These are phyloP conservation scores for Palythoa caribaeorum DNA, from an alignment of 92 coral and sea anemone genomes.

Conservation along the genomic window DNA sequence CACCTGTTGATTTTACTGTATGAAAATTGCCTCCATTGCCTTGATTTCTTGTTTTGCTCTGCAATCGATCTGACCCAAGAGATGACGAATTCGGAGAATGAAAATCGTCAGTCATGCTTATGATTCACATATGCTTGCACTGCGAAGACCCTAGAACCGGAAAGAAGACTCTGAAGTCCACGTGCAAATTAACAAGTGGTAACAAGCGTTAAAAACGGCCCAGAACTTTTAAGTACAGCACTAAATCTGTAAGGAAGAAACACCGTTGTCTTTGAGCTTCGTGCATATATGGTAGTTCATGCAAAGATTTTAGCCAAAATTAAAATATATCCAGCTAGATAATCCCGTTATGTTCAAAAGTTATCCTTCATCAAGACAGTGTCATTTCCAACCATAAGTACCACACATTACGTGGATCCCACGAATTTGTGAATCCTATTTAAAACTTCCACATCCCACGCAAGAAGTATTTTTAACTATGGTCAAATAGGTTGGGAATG, in stretches of 20 bases:
- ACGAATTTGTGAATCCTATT: not conserved
- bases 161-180: not conserved
- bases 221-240: not conserved
- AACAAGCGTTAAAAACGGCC: not conserved
- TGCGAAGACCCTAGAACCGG: not conserved
- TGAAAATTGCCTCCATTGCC: not conserved
- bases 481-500: not conserved
- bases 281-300: not conserved
- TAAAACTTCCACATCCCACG: not conserved
- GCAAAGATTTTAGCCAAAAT: not conserved
- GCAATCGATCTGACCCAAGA: not conserved
- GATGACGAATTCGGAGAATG: not conserved
- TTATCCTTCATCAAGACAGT: not conserved
- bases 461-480: not conserved
- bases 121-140: not conserved
- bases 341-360: not conserved
- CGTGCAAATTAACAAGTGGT: not conserved
- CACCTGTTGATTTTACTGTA: slow-evolving; percentile 41
- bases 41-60: not conserved
- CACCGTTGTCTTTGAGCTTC: not conserved
- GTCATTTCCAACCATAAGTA: not conserved
- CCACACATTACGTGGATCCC: not conserved
- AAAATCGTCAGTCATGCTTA: slow-evolving; percentile 11
- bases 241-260: not conserved
- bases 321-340: not conserved